These are phyloP conservation scores for Pomatorhinus ruficollis DNA, from an alignment of 2,113 vertebrate species.

Conservation along the genomic window DNA sequence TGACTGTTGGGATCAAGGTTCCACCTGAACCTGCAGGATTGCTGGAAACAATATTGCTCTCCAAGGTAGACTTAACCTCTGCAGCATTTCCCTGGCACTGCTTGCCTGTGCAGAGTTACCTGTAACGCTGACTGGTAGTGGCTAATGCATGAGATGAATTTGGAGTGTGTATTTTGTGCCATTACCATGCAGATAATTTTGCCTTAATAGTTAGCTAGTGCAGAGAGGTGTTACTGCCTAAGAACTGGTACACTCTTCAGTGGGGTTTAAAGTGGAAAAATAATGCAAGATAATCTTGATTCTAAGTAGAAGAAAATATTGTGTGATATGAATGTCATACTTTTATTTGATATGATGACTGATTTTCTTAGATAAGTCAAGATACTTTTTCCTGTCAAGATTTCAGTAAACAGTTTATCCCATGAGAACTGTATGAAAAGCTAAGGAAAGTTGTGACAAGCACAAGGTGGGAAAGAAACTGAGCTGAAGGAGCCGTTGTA, in stretches of 20 bases:
- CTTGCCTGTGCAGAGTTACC: not conserved
- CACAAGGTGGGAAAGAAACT: not conserved
- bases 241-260: not conserved
- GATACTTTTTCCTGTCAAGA: not conserved
- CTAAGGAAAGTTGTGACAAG: not conserved
- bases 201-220: not conserved
- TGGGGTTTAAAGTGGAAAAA: not conserved
- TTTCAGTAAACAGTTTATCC: not conserved
- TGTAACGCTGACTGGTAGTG: not conserved
- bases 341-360: not conserved
- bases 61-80: not conserved
- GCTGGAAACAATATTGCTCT: not conserved
- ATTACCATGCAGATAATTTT: not conserved
- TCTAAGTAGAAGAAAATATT: not conserved
- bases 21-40: not conserved
- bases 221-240: not conserved
- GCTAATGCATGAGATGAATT: not conserved
- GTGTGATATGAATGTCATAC: not conserved
- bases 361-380: not conserved
- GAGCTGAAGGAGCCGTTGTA: not conserved
- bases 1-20: not conserved
- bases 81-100: not conserved
- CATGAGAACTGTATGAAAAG: not conserved
- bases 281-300: not conserved
- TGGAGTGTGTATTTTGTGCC: not conserved